phyloP scores from a whole-genome alignment of 2,888 invertebrate species.

The Limnephilus marmoratus region DNA sequence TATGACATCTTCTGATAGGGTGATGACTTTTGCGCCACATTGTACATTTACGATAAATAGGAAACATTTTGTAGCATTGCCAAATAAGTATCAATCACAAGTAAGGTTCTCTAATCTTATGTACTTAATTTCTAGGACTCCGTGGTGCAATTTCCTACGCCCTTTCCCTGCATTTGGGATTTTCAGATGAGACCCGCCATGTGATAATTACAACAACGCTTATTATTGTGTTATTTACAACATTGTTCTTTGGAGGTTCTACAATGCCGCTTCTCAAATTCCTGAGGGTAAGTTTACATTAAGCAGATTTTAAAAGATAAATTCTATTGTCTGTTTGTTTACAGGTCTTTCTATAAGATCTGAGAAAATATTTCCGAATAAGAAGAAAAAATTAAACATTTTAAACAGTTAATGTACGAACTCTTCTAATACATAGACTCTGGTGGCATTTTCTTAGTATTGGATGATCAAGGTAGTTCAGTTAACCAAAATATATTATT shows the following conservation, averaged over 20 bases:
- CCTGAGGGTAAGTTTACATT: constrained; percentile 80
- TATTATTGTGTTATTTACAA: constrained; percentile 98
- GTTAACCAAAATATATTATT: no score
- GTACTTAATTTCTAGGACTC: constrained; percentile 78
- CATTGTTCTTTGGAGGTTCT: constrained; percentile 95
- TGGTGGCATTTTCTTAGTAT: no score
- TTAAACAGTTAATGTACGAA: no score
- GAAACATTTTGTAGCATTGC: no score
- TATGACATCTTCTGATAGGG: no score
- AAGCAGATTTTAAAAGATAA: not conserved
- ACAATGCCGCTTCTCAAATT: constrained; percentile 98
- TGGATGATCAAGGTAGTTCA: no score
- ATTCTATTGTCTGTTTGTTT: not conserved
- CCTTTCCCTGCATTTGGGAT: constrained; percentile 94
- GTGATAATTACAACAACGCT: constrained; percentile 98
- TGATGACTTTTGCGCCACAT: no score
- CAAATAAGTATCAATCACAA: not conserved
- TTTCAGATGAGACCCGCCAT: constrained; percentile 95
- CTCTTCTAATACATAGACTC: no score
- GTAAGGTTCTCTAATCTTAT: not conserved
- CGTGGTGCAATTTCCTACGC: constrained; percentile 99
- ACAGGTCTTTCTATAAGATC: no score
- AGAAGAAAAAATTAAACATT: no score
- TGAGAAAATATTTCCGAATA: no score
- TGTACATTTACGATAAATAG: no score